Conservation (phyloP, 2,797 vertebrate genomes). For the Gambelia wislizenii region DNA sequence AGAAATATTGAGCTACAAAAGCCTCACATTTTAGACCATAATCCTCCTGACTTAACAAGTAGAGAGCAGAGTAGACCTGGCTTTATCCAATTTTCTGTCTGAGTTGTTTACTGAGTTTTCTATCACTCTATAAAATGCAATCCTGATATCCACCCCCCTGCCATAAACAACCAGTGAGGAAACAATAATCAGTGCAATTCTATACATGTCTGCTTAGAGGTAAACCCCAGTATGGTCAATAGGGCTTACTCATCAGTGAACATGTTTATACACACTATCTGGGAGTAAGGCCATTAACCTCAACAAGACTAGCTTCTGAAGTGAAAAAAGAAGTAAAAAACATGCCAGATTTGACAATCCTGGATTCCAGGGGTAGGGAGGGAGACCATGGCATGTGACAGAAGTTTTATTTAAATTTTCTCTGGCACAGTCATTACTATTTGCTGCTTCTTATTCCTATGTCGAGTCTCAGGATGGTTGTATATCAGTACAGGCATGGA, state of each 20-base stretch:
- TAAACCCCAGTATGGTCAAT: neutral
- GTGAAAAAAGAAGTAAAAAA: neutral
- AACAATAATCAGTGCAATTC: neutral
- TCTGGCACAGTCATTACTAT: neutral
- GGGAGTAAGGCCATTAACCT: neutral
- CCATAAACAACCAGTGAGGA: neutral
- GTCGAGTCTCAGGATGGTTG: neutral
- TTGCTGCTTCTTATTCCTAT: neutral
- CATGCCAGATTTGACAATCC: neutral
- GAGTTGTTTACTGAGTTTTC: neutral
- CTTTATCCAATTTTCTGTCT: neutral
- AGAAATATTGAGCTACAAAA: neutral
- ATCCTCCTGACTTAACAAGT: no score
- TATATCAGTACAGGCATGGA: neutral
- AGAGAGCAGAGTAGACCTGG: neutral
- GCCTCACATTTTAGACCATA: neutral
- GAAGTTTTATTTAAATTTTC: conserved; percentile 7
- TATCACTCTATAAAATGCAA: neutral
- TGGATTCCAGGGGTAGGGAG: neutral
- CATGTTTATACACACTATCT: neutral
- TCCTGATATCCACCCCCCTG: neutral
- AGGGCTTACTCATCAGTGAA: neutral
- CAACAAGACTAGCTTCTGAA: neutral
- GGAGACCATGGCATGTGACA: neutral
- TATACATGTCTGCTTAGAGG: neutral